Base-by-base conservation (phyloP, 2,797 vertebrate species). In the Aphelocoma californica region DNA sequence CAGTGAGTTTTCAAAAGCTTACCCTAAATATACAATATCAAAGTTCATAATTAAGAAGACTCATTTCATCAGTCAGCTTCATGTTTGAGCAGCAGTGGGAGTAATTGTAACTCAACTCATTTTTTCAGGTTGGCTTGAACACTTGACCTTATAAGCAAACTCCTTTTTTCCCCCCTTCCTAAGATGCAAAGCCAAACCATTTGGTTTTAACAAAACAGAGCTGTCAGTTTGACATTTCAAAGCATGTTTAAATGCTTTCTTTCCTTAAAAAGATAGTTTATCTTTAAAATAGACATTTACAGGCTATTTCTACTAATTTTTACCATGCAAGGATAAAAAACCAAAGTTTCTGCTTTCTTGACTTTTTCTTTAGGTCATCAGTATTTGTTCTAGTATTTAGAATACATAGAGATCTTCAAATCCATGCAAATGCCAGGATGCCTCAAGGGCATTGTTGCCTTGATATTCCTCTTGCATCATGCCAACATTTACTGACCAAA, bases 41-140 rank as follows among this genome's bases (percentile, higher is more conserved):
- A 82, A 81, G 69, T 74, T 78, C 73, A 40, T 79, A 82, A 89
- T 85, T 84, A 92, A 86, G 88, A 71, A 89, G 31, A 32, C 53
- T 92, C 36, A 57, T 88, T 96, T 95, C 13, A 81, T 66, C 89
- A 89, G 53, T 93, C 69, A 94, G 75, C 86, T 81, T 93, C 81
- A 70, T 86, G 86, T 87, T 95, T 92, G 62, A 58, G 67, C 51
- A 94, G 78, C 81, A 92, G 34, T 85, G 56, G 57, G 90, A 93
- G 81, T 92, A 93, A 88, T 94, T 96, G 77, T 70, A 94, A 80
- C 51, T 72, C 81, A 88, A 56, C 67, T 94, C 36, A 7, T 95
- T 96, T 91, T 95, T 97, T 96, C 95, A 92, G 92, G 82, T 96
- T 96, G 90, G 86, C 80, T 95, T 88, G 81, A 86, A 57, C 79